phyloP scores from a whole-genome alignment of 64 coral and sea anemone genomes.

The Montipora capricornis region DNA sequence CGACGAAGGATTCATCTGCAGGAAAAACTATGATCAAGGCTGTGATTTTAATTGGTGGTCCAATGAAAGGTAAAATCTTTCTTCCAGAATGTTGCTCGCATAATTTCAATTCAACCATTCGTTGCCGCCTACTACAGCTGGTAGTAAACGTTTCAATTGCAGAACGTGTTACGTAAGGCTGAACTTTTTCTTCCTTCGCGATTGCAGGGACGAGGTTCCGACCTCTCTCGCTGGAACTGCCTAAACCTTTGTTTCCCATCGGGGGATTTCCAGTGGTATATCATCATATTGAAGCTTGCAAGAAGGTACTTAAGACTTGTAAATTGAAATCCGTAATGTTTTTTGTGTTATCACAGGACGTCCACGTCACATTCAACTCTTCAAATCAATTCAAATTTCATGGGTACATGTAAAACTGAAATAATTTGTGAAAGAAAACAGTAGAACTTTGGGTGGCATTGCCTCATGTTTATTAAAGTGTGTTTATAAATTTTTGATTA shows the following conservation, averaged over 20 bases:
- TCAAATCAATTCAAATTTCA: no score
- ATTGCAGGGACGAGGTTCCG: constrained; percentile 94
- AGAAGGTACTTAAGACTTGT: constrained; percentile 56
- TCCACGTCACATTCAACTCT: no score
- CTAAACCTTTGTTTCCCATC: constrained; percentile 93
- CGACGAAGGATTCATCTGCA: neutral
- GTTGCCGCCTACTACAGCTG: no score
- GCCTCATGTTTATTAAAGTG: no score
- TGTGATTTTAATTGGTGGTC: constrained; percentile 92
- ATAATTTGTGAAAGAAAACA: no score
- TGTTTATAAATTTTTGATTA: no score
- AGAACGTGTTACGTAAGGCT: neutral
- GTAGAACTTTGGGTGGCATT: no score
- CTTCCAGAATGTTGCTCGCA: neutral
- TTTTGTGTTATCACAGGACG: no score
- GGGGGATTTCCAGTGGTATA: constrained; percentile 95
- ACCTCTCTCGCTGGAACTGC: constrained; percentile 92
- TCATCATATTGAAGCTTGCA: constrained; percentile 97
- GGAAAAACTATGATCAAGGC: constrained; percentile 77
- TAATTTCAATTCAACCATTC: neutral
- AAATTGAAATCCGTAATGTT: neutral
- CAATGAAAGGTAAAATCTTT: constrained; percentile 86
- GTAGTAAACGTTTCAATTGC: no score
- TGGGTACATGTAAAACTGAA: no score
- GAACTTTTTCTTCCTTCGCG: neutral